Evolutionary conservation across 1,140 invertebrate species (phyloP).

Genomic region (Panagrolaimus sp.): DNA sequence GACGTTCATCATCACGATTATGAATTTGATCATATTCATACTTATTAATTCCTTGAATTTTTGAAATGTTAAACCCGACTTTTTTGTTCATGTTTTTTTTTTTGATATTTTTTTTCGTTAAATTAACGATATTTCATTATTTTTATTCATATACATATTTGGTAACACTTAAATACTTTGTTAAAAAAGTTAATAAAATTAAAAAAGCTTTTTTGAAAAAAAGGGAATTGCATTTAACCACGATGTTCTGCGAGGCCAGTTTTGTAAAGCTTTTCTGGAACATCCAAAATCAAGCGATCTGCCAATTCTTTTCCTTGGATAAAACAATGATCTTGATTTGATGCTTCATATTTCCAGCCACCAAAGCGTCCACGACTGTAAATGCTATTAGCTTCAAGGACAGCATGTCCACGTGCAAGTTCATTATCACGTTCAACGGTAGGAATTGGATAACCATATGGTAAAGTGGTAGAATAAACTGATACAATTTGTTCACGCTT

Average conservation of each 20-base stretch:
- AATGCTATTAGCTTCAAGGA: slow-evolving; percentile 48
- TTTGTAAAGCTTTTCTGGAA: slow-evolving; percentile 55
- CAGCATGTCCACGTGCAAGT: slow-evolving; percentile 51
- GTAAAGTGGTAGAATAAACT: slow-evolving; percentile 49
- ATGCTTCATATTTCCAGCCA: slow-evolving; percentile 58
- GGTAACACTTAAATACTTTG: no score
- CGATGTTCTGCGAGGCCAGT: slow-evolving; percentile 41
- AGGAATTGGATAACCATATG: slow-evolving; percentile 57
- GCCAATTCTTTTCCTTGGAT: slow-evolving; percentile 57
- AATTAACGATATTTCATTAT: no score
- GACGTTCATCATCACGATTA: neutral
- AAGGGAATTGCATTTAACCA: slow-evolving; percentile 16
- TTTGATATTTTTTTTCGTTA: no score
- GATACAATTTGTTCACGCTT: slow-evolving; percentile 48
- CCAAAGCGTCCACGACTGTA: slow-evolving; percentile 56
- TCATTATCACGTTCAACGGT: slow-evolving; percentile 52
- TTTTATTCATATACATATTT: no score
- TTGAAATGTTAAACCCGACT: neutral
- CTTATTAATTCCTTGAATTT: neutral
- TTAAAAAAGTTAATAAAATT: no score
- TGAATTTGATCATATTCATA: slow-evolving; percentile 8
- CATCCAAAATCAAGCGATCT: slow-evolving; percentile 48
- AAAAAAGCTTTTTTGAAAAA: no score
- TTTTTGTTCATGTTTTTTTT: neutral
- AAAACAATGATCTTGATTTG: slow-evolving; percentile 57